Conservation (phyloP, 2,797 vertebrate species). For the Pogonophryne albipinna region DNA sequence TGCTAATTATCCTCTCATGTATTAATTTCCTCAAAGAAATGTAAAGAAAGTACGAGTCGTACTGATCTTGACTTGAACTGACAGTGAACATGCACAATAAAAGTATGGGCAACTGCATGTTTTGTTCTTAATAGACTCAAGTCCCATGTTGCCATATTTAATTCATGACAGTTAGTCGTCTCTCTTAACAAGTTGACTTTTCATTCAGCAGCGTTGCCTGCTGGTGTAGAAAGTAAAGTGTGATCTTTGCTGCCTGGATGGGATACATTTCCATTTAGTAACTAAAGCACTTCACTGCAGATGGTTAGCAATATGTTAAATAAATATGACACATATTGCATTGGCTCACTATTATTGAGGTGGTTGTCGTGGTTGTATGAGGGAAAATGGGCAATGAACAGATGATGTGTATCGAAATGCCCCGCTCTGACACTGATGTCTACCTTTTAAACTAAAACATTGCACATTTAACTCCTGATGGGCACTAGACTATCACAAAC, state of each 20-base stretch:
- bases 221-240: not conserved
- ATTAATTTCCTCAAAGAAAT: not conserved
- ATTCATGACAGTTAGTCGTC: not conserved
- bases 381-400: slow-evolving; percentile 9
- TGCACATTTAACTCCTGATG: slow-evolving; percentile 1
- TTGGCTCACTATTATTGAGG: not conserved
- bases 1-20: not conserved
- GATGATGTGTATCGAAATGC: not conserved
- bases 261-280: not conserved
- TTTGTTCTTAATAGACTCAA: too few species aligned
- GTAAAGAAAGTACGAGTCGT: not conserved
- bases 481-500: not conserved
- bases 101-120: too few species aligned
- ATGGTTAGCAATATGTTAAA: slow-evolving; percentile 7
- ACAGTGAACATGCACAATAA: not conserved
- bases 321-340: slow-evolving; percentile 23
- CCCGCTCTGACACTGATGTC: slow-evolving; percentile 1
- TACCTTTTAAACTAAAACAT: slow-evolving; percentile 1
- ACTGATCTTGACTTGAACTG: not conserved
- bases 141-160: not conserved
- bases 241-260: slow-evolving; percentile 13
- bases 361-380: slow-evolving; percentile 20
- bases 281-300: not conserved
- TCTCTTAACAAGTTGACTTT: not conserved
- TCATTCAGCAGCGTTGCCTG: not conserved